Evolutionary conservation across 2,888 invertebrate genomes (phyloP).

Genomic region (Plebejus anna): DNA sequence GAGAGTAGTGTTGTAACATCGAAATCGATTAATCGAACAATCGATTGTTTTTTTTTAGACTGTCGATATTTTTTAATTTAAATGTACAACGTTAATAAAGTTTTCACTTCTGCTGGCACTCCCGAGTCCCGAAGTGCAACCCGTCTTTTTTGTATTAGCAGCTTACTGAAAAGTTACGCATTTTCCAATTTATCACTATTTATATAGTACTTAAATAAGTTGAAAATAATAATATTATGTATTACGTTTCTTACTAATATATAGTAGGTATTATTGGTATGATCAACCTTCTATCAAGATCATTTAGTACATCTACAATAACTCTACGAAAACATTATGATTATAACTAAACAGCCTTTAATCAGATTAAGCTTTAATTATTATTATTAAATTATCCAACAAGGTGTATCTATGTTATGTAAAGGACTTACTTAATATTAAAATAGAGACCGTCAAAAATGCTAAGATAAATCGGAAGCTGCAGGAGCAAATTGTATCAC

Average conservation of each 20-base stretch:
- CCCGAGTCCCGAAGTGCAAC: too few relatives aligned
- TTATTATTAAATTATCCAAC: slow-evolving; percentile 36
- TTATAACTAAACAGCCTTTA: slow-evolving; percentile 46
- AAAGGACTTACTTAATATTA: neutral
- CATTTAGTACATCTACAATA: slow-evolving; percentile 38
- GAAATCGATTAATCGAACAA: too few relatives aligned
- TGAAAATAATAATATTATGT: slow-evolving; percentile 2
- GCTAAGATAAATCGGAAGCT: slow-evolving; percentile 67
- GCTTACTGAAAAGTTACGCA: slow-evolving; percentile 34
- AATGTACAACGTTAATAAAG: too few relatives aligned
- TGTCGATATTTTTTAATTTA: too few relatives aligned
- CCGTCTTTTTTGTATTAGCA: slow-evolving; percentile 44
- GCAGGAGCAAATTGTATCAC: slow-evolving; percentile 93
- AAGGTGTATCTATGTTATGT: slow-evolving; percentile 32
- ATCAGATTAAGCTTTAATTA: slow-evolving; percentile 47
- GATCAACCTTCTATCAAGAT: slow-evolving; percentile 11
- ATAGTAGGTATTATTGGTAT: slow-evolving; percentile 14
- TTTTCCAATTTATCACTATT: neutral
- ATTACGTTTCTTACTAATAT: neutral
- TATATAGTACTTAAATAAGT: slow-evolving; percentile 2
- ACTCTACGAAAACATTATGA: slow-evolving; percentile 38
- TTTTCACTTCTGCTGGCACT: too few relatives aligned
- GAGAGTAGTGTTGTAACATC: too few relatives aligned
- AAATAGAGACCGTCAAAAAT: slow-evolving; percentile 31
- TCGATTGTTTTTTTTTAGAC: too few relatives aligned